phyloP scores from a whole-genome alignment of 2,797 vertebrate genomes.

The Aeoliscus strigatus region DNA sequence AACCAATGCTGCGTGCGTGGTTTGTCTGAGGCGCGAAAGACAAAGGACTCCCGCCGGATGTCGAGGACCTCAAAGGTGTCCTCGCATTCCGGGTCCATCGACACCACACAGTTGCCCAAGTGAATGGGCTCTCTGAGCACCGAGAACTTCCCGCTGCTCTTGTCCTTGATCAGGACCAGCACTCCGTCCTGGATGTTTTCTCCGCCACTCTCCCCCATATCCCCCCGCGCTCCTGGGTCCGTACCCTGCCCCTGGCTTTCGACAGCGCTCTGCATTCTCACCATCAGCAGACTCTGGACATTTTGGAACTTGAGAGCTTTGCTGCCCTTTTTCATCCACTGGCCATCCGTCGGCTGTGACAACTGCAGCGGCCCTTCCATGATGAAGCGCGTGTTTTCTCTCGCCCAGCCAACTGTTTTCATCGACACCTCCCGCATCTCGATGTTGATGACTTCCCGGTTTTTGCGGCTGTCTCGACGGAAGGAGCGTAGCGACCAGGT shows the following conservation, averaged over 20 bases:
- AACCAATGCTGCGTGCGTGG: constrained; percentile 91
- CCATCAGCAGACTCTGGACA: constrained; percentile 87
- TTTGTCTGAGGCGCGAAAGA: constrained; percentile 85
- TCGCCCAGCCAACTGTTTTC: constrained; percentile 85
- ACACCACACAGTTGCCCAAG: constrained; percentile 87
- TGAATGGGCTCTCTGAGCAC: constrained; percentile 87
- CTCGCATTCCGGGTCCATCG: constrained; percentile 81
- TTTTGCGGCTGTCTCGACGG: constrained; percentile 87
- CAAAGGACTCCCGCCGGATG: constrained; percentile 85
- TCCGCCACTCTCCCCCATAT: constrained; percentile 59
- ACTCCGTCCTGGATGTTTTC: constrained; percentile 82
- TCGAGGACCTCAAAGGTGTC: constrained; percentile 92
- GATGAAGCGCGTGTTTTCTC: constrained; percentile 85
- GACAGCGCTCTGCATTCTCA: constrained; percentile 70
- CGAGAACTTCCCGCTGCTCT: constrained; percentile 86
- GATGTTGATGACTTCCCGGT: constrained; percentile 86
- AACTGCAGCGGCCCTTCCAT: constrained; percentile 89
- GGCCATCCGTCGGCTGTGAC: constrained; percentile 85
- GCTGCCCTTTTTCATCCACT: constrained; percentile 90
- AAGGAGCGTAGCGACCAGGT: constrained; percentile 88
- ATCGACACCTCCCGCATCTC: constrained; percentile 89
- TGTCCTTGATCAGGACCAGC: constrained; percentile 88
- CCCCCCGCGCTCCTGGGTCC: constrained; percentile 42
- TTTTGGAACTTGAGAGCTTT: constrained; percentile 89
- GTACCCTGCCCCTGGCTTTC: constrained; percentile 49